Conservation (phyloP, 2,888 invertebrate species). For the Brenthis ino region DNA sequence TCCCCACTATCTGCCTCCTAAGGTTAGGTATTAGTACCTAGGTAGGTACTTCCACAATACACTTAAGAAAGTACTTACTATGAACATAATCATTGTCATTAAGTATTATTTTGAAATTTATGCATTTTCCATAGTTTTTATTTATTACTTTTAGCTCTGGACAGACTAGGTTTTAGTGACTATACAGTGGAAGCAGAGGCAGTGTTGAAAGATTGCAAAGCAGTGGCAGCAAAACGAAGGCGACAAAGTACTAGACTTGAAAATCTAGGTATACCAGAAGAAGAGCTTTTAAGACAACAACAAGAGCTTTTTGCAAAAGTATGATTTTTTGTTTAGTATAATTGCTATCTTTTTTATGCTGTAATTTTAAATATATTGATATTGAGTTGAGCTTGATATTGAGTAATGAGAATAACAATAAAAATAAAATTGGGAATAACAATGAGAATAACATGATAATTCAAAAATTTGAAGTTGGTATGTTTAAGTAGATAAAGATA, state of each 20-base stretch:
- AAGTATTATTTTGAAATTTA: neutral
- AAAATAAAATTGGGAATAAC: no score
- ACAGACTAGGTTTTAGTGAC: constrained; percentile 94
- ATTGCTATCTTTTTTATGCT: no score
- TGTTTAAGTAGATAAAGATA: no score
- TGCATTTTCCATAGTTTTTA: constrained; percentile 17
- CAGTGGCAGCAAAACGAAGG: constrained; percentile 96
- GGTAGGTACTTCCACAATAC: no score
- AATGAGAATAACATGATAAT: no score
- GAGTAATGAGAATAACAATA: no score
- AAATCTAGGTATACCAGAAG: constrained; percentile 99
- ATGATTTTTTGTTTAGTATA: constrained; percentile 9
- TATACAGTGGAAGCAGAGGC: constrained; percentile 97
- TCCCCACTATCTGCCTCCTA: no score
- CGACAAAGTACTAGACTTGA: constrained; percentile 97
- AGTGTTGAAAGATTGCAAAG: constrained; percentile 97
- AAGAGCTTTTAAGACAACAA: constrained; percentile 96
- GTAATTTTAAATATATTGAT: no score
- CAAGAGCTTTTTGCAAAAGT: constrained; percentile 97
- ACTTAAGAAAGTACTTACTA: no score
- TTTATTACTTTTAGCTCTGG: constrained; percentile 85
- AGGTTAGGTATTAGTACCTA: no score
- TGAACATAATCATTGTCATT: neutral
- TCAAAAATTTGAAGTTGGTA: no score
- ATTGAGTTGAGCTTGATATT: no score